phyloP scores from a whole-genome alignment of 2,888 invertebrate genomes.

The Drosophila pseudotakahashii region DNA sequence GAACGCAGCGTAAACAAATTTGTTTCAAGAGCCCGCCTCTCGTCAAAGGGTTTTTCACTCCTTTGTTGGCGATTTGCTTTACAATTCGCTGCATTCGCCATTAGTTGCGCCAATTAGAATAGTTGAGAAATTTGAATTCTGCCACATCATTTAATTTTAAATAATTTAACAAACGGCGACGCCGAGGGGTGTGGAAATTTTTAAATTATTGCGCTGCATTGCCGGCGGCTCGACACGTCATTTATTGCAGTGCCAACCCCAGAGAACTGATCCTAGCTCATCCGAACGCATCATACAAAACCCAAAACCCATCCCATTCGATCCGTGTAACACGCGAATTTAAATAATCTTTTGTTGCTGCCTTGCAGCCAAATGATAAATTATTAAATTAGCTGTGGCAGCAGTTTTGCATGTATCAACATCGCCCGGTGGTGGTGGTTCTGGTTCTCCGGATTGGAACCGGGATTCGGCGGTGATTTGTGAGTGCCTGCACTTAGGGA shows the following conservation, averaged over 20 bases:
- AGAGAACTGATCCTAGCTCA: constrained; percentile 4
- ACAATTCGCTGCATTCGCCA: constrained; percentile 65
- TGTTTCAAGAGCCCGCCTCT: constrained; percentile 52
- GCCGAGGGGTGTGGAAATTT: constrained; percentile 74
- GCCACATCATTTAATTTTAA: constrained; percentile 83
- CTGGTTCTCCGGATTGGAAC: constrained; percentile 25
- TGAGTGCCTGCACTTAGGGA: constrained; percentile 41
- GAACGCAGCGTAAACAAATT: constrained; percentile 74
- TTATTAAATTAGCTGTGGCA: constrained; percentile 82
- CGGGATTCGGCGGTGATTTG: constrained; percentile 50
- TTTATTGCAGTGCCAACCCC: constrained; percentile 35
- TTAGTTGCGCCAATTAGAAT: constrained; percentile 77
- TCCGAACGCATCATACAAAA: constrained; percentile 1
- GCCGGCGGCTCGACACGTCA: constrained; percentile 65
- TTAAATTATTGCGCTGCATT: constrained; percentile 75
- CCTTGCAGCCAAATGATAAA: constrained; percentile 82
- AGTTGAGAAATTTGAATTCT: constrained; percentile 82
- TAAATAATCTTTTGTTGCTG: constrained; percentile 82
- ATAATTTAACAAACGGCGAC: constrained; percentile 49
- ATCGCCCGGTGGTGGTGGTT: constrained; percentile 41
- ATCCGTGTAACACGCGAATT: constrained; percentile 70
- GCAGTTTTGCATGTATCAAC: constrained; percentile 68
- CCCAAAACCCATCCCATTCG: constrained; percentile 9
- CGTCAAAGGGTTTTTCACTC: constrained; percentile 58
- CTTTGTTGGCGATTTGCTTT: constrained; percentile 52